Evolutionary conservation across 2,797 vertebrate species (phyloP), one percentile per base, ranked within the genome.

Genomic region (Clarias pachynema): DNA sequence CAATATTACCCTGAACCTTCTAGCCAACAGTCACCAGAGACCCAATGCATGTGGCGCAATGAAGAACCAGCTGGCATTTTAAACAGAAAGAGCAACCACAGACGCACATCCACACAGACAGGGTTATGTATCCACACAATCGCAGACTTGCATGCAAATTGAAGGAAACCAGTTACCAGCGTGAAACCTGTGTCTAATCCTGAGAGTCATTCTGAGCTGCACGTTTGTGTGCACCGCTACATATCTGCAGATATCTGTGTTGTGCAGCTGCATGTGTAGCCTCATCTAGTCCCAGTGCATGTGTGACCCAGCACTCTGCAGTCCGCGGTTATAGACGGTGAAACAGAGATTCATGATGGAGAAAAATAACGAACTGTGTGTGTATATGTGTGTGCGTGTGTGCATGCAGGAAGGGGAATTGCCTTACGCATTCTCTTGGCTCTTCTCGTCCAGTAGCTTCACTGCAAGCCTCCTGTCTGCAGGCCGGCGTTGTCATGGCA

Each of bases 401-500:
- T 57, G 66, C 56, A 6, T 79, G 53, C 77, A 16, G 83, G 1
- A 81, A 12, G 44, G 59, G 49, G 75, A 87, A 88, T 62, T 92
- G 86, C 88, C 96, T 97, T 96, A 96, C 96, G 60, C 94, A 95
- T 94, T 93, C 94, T 92, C 91, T 90, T 84, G 94, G 83, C 89
- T 94, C 92, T 90, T 91, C 74, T 81, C 60, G 87, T 90, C 85
- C 87, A 68, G 83, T 85, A 81, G 92, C 91, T 92, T 95, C 90
- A 86, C 91, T 89, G 91, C 91, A 93, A 92, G 94, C 89, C 87
- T 94, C 93, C 37, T 92, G 94, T 93, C 95, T 85, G 94, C 95
- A 94, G 95, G 93, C 95, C 93, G 91, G 85, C 89, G 95, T 96
- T 94, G 95, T 94, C 95, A 96, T 95, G 94, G 96, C 94, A 95